Percentiles rank a stretch among this genome's conserved stretches.
phyloP scores from a whole-genome alignment of 92 coral and sea anemone species.

The Palythoa grandis region DNA sequence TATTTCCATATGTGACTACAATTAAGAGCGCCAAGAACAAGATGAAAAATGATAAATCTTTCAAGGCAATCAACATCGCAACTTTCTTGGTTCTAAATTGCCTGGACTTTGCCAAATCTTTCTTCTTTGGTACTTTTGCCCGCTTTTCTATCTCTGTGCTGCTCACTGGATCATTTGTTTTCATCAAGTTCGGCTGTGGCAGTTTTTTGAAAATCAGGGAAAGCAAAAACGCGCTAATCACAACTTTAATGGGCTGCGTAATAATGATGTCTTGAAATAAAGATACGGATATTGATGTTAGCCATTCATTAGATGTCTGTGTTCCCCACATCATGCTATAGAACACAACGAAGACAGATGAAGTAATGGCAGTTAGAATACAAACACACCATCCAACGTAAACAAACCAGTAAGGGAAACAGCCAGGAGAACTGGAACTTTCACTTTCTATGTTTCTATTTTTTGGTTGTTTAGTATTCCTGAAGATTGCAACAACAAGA shows the following conservation, averaged over 20 bases:
- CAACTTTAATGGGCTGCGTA: slow-evolving; percentile 75
- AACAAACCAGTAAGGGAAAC: slow-evolving; percentile 52
- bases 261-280: slow-evolving; percentile 71
- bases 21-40: slow-evolving; percentile 40
- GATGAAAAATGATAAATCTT: slow-evolving; percentile 39
- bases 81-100: slow-evolving; percentile 34
- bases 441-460: neutral
- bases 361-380: slow-evolving; percentile 37
- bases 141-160: neutral
- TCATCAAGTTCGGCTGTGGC: slow-evolving; percentile 45
- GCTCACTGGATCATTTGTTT: neutral
- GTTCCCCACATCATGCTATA: slow-evolving; percentile 88
- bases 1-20: slow-evolving; percentile 39
- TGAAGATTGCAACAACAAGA: slow-evolving; percentile 67
- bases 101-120: slow-evolving; percentile 34
- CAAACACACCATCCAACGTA: slow-evolving; percentile 75
- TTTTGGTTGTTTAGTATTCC: slow-evolving; percentile 52
- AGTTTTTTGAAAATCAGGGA: slow-evolving; percentile 67
- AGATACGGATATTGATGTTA: slow-evolving; percentile 76
- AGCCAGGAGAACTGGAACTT: slow-evolving; percentile 11
- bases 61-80: slow-evolving; percentile 34
- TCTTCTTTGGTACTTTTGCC: slow-evolving; percentile 28
- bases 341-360: slow-evolving; percentile 65
- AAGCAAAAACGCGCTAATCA: slow-evolving; percentile 65
- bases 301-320: slow-evolving; percentile 81